Percentiles rank a stretch among this genome's conserved stretches.
Conservation (phyloP, 2,113 vertebrate genomes). For the Heteronetta atricapilla region DNA sequence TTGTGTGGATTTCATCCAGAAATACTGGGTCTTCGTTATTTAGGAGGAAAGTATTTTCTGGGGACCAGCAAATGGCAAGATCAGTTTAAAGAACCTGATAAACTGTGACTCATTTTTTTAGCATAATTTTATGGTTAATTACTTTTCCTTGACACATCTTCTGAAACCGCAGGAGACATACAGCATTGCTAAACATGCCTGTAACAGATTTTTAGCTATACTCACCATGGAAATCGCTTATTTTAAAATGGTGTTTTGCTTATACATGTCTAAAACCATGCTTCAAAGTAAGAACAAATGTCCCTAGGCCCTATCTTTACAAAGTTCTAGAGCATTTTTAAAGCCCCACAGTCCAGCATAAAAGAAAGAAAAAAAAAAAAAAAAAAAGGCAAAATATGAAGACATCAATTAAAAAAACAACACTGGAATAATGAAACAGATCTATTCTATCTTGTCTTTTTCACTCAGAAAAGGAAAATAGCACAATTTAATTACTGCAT, state of each 20-base stretch:
- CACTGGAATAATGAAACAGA: not conserved
- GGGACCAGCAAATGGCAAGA: not conserved
- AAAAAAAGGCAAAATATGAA: not conserved
- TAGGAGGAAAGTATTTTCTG: not conserved
- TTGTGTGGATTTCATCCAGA: not conserved
- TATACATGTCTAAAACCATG: not conserved
- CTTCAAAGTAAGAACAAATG: not conserved
- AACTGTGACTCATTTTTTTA: not conserved
- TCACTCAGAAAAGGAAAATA: not conserved
- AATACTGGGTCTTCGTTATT: not conserved
- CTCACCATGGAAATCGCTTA: not conserved
- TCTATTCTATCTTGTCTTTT: not conserved
- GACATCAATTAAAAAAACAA: not conserved
- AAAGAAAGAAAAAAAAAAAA: not conserved
- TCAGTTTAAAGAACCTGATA: not conserved
- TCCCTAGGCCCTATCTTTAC: not conserved
- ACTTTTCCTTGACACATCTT: not conserved
- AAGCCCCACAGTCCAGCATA: not conserved
- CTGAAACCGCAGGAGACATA: not conserved
- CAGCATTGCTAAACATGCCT: accelerated
- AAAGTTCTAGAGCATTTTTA: not conserved
- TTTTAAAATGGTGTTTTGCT: not conserved
- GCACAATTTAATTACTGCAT: not conserved
- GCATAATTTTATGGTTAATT: not conserved
- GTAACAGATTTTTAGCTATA: accelerated